phyloP scores from a whole-genome alignment of 1,140 invertebrate species.

The Panagrolaimus sp. region DNA sequence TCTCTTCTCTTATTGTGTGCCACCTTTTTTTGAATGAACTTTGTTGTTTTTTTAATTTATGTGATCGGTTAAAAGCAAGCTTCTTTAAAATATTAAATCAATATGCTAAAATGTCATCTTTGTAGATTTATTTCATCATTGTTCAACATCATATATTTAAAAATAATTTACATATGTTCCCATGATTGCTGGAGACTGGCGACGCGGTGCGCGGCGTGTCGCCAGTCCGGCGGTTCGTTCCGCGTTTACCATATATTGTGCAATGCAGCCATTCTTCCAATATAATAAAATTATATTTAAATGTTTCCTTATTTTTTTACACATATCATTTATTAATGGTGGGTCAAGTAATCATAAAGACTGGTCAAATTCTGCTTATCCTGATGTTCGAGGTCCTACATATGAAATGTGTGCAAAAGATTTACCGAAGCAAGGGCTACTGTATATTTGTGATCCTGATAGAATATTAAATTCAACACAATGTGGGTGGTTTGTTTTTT shows the following conservation, averaged over 20 bases:
- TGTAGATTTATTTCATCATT: too few species aligned
- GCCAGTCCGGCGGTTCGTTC: conserved; percentile 11
- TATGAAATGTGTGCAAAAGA: conserved; percentile 24
- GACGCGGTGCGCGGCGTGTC: conserved; percentile 13
- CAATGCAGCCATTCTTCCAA: background rate
- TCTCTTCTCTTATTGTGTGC: too few species aligned
- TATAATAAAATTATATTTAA: too few species aligned
- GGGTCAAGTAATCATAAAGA: conserved; percentile 18
- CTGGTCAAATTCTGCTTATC: conserved; percentile 45
- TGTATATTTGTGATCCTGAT: conserved; percentile 58
- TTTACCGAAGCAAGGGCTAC: conserved; percentile 8
- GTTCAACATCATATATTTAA: background rate
- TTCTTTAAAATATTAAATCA: too few species aligned
- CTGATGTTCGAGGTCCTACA: conserved; percentile 42
- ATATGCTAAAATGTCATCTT: too few species aligned
- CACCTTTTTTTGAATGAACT: too few species aligned
- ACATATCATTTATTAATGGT: background rate
- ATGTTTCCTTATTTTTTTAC: background rate
- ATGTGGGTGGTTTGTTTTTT: conserved; percentile 31
- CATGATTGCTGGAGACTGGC: conserved; percentile 10
- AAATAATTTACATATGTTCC: conserved; percentile 12
- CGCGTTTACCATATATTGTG: conserved; percentile 2
- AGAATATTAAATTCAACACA: conserved; percentile 54
- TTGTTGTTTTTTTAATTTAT: too few species aligned
- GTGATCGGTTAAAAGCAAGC: too few species aligned